Base-by-base conservation (phyloP, 1,140 invertebrate genomes). In the Aphaenogaster floridana region DNA sequence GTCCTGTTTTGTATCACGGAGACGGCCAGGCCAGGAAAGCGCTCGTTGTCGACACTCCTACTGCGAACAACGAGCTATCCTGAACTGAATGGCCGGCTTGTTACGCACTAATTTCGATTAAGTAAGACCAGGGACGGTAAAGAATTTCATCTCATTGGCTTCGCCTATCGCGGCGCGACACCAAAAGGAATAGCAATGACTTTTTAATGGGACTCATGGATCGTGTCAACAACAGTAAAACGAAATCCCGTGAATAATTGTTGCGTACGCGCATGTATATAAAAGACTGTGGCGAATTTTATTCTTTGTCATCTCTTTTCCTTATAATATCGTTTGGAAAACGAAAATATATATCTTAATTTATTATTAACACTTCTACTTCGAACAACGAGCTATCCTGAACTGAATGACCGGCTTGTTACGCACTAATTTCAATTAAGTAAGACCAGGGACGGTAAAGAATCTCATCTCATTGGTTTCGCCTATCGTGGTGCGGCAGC, bases 1-100 rank as follows among this genome's bases (percentile, higher is more conserved):
- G 50, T 42, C 61, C 87, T 69, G 88, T 86, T 89, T 86, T 74
- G 48, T 69, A n/a, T 86, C 69, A 81, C 57, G 36, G 34, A 74
- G 36, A 54, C 36, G 39, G 17, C 45, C 50, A 13, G 45, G n/a
- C 39, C 76, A 59, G 68, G 84, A 72, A 79, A 76, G 78, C 11
- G 42, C 52, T 81, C 48, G 63, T 83, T 63, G 39, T 15, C 28
- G 74, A 74, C 89, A 72, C 85, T 61, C 34, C 48, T 54, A 68
- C 59, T 17, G 54, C 78, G 63, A 89, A 52, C 80, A 85, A 80
- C 76, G 85, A 90, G 78, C 78, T 78, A 71, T 86, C 42, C 15
- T 21, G 36, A 42, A 15, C 5, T 64, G 86, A 79, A 84, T 63
- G 85, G 28, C 48, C 61, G 15, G 84, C 72, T 86, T 81, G 80